phyloP scores from a whole-genome alignment of 92 coral and sea anemone species.

The Desmophyllum pertusum region DNA sequence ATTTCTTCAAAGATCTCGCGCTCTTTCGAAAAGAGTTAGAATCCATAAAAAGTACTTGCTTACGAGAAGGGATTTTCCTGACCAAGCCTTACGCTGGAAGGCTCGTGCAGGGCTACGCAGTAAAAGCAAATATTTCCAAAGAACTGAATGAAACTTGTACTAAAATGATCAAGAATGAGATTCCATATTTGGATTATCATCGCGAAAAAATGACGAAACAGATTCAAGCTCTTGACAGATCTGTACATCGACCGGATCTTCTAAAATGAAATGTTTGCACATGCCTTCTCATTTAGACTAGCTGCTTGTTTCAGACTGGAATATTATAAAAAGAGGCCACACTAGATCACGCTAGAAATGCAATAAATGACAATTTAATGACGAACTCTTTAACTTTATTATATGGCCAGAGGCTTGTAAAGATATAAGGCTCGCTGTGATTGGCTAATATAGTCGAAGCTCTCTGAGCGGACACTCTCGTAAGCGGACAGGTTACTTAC shows the following conservation, averaged over 20 bases:
- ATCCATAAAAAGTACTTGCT: background rate
- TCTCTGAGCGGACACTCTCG: too few species aligned
- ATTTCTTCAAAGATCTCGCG: conserved; percentile 63
- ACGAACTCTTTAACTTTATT: too few species aligned
- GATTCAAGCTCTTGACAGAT: background rate
- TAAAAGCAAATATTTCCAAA: conserved; percentile 12
- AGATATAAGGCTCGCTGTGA: too few species aligned
- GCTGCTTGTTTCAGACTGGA: background rate
- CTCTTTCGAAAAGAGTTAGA: conserved; percentile 29
- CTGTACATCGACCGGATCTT: background rate
- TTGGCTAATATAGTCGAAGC: too few species aligned
- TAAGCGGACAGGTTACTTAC: too few species aligned
- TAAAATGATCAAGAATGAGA: conserved; percentile 30
- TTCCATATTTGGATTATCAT: conserved; percentile 15
- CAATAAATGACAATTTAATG: too few species aligned
- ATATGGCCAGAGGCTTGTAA: too few species aligned
- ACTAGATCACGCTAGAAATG: too few species aligned
- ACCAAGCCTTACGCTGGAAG: conserved; percentile 23
- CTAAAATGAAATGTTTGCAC: background rate
- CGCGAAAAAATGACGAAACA: conserved; percentile 6
- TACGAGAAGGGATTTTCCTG: conserved; percentile 28
- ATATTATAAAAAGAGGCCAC: too few species aligned
- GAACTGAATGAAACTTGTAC: conserved; percentile 1
- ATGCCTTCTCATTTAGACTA: background rate
- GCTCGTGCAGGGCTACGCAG: conserved; percentile 19